Evolutionary conservation across 2,797 vertebrate genomes (phyloP).

Genomic region (Chaenodraco wilsoni): DNA sequence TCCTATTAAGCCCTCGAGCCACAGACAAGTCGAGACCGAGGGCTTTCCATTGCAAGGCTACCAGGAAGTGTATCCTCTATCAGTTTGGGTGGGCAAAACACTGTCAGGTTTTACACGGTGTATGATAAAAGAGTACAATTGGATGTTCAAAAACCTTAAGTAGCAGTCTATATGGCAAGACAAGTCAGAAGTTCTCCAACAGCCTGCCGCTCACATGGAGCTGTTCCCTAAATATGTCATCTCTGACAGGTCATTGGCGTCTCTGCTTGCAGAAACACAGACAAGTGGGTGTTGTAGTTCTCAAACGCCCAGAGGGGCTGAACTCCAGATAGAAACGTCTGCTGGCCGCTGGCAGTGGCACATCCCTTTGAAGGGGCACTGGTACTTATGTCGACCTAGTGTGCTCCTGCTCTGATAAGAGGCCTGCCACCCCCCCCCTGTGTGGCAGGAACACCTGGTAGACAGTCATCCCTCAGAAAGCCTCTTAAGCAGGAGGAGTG

Average conservation of each 20-base stretch:
- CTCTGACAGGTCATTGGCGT: constrained; percentile 68
- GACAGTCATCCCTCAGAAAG: not conserved
- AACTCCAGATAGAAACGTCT: constrained; percentile 55
- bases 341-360: constrained; percentile 49
- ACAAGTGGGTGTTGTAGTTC: constrained; percentile 68
- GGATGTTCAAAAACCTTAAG: constrained; percentile 37
- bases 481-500: constrained; percentile 1
- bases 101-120: constrained; percentile 43
- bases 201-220: constrained; percentile 50
- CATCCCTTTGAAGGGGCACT: constrained; percentile 60
- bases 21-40: constrained; percentile 77
- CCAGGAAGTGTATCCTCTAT: constrained; percentile 14
- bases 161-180: constrained; percentile 34
- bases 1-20: constrained; percentile 69
- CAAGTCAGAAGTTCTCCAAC: constrained; percentile 51
- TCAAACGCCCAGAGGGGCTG: constrained; percentile 47
- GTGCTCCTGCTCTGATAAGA: constrained; percentile 33
- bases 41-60: constrained; percentile 32
- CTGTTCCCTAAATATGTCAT: constrained; percentile 67
- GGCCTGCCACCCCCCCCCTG: constrained; percentile 16
- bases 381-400: constrained; percentile 18
- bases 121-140: constrained; percentile 62
- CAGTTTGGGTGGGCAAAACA: constrained; percentile 70
- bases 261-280: constrained; percentile 57
- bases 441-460: constrained; percentile 54